Evolutionary conservation across 2,113 vertebrate species (phyloP), one percentile per base, ranked within the genome.

Genomic region (Polypterus senegalus): DNA sequence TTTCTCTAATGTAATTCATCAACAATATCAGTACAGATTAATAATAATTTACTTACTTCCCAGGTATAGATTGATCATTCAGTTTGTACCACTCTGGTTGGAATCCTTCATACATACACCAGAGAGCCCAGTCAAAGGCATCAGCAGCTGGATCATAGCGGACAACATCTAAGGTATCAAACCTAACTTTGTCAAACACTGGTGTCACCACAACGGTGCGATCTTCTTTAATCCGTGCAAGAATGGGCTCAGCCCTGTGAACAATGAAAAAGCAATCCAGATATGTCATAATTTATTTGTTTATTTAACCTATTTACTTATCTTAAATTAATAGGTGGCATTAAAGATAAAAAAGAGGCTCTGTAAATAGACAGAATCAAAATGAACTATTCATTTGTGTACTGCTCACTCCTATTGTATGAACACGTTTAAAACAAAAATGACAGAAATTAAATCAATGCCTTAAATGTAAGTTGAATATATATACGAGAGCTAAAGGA

Each of bases 41-140:
- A 7, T 62, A 54, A 47, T 11, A 10, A n/a, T 4, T 48, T 43
- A 78, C 81, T 71, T 70, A 86, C 84, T 81, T 85, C 43, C 74
- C 83, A 10, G 82, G 81, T 7, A 49, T 65, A 1, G 84, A 68
- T 0, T 65, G 47, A 27, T 86, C 82, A 2, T 78, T 64, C 3
- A 71, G 60, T 7, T 58, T 48, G 45, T 82, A 79, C 84, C 84
- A 85, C 58, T 84, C 79, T 1, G 80, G 76, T 47, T 64, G 71
- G 73, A 86, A 83, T 47, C 7, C 9, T 61, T 78, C 81, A 1
- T 85, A 85, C 76, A 65, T 66, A 70, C 82, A 84, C 80, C 80
- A 85, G 57, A 85, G 47, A 6, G 67, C 71, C 83, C 84, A 86
- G 71, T 84, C 69, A 43, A 86, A 86, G 3, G 57, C 80, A 4